Evolutionary conservation across 2,797 vertebrate genomes (phyloP), one percentile per base, ranked within the genome.

Genomic region (Taeniopygia guttata): DNA sequence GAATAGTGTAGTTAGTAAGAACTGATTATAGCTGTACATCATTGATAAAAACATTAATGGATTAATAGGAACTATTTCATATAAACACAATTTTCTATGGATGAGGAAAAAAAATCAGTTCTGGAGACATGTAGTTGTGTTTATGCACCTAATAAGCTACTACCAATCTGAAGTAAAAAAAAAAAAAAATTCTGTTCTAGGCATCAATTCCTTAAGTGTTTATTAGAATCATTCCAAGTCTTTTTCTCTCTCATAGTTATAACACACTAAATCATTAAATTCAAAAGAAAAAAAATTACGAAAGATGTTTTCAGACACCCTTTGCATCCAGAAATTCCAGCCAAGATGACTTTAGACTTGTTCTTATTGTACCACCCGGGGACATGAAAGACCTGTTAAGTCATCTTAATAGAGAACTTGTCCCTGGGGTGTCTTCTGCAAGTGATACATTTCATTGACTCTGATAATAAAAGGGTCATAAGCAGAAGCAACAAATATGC

Each of bases 361-460:
- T 34, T 87, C 89, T 83, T 93, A 93, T 67, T 62, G 79, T 56
- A 93, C 84, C 83, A 89, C 84, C 64, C 6, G 10, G 93, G 92
- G 86, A 94, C 64, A 85, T 66, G 82, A 96, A 84, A 84, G 91
- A 93, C 91, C 92, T 89, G 79, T 78, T 91, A 92, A 92, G 93
- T 96, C 93, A 91, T 81, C 93, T 74, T 91, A 92, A 95, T 48
- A 82, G 70, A 93, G 81, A 48, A 72, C 86, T 89, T 66, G 79
- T 95, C 95, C 94, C 94, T 66, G 69, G 91, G 79, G 91, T 84
- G 91, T 92, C 93, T 96, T 94, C 78, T 91, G 72, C 84, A 67
- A 94, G 58, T 76, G 87, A 96, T 91, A 87, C 68, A 95, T 95
- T 94, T 83, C 96, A 95, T 85, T 87, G 96, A 79, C 84, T 96